Percentiles rank a stretch among this genome's conserved stretches.
phyloP scores from a whole-genome alignment of 1,140 invertebrate genomes.

The Drosophila teissieri region DNA sequence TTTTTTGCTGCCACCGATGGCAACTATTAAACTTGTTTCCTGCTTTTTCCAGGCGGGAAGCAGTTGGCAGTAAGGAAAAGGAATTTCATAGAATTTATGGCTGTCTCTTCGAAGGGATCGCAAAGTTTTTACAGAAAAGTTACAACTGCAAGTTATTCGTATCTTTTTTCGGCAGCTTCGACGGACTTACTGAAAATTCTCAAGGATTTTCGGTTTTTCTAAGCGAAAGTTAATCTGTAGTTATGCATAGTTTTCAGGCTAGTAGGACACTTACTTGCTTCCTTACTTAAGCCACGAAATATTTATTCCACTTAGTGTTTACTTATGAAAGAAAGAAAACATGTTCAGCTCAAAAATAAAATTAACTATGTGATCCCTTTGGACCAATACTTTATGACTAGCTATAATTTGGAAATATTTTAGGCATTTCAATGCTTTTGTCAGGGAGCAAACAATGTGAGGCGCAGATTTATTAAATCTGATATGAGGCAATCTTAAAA shows the following conservation, averaged over 20 bases:
- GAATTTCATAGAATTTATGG: constrained; percentile 80
- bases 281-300: neutral
- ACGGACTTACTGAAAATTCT: constrained; percentile 3
- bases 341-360: neutral
- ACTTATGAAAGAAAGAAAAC: neutral
- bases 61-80: constrained; percentile 9
- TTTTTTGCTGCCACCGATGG: constrained; percentile 30
- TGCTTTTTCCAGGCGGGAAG: constrained; percentile 37
- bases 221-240: constrained; percentile 23
- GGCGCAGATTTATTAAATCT: neutral
- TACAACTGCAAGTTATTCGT: constrained; percentile 38
- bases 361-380: too few species aligned
- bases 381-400: neutral
- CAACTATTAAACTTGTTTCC: constrained; percentile 81
- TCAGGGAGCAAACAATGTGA: neutral
- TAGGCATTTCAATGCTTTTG: neutral
- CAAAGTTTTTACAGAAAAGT: constrained; percentile 49
- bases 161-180: constrained; percentile 39
- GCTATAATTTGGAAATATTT: neutral
- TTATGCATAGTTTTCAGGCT: neutral
- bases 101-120: constrained; percentile 69
- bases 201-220: constrained; percentile 20
- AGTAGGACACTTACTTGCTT: neutral
- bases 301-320: neutral
- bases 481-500: constrained; percentile 10